Evolutionary conservation across 1,140 invertebrate genomes (phyloP), one percentile per base, ranked within the genome.

Genomic region (Drosophila erecta): DNA sequence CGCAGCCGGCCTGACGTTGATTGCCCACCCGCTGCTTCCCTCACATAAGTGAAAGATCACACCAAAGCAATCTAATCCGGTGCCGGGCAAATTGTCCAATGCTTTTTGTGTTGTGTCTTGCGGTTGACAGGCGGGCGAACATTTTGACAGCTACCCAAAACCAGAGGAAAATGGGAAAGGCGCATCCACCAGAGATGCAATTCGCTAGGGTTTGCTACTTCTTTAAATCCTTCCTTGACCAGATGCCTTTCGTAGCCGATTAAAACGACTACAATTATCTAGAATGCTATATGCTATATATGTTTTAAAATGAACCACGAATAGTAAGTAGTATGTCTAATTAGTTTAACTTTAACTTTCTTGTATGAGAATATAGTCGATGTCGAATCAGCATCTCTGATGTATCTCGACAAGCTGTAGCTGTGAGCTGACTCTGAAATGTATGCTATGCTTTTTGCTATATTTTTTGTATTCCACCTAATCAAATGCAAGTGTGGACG

Each of bases 401-500:
- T 30, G 12, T n/a, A n/a, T n/a, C n/a, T 7, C 15, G 14, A 8
- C 6, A 27, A 47, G 2, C n/a, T 47, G 14, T 0, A 27, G 22
- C 46, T 47, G 27, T 6, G 8, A 33, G 27, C 24, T 2, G n/a
- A 43, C 69, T 41, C 69, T 61, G 38, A 57, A 55, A 70, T 51
- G 64, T 83, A 59, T 84, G 62, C 69, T 58, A 74, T 57, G 46
- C 1, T 67, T 59, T 61, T 76, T 65, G 46, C 30, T 12, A 15
- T 40, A n/a, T 53, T 46, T 62, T 44, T n/a, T 12, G 12, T 46
- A 24, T 40, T 37, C 15, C 50, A 66, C 55, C 75, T 70, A 74
- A 85, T 85, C 66, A 86, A 84, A 84, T 81, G 58, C 70, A 64
- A 72, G 35, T 17, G 53, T 53, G 72, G 51, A 47, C 72, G 46